phyloP scores from a whole-genome alignment of 2,888 invertebrate genomes.

The Apoderus coryli region DNA sequence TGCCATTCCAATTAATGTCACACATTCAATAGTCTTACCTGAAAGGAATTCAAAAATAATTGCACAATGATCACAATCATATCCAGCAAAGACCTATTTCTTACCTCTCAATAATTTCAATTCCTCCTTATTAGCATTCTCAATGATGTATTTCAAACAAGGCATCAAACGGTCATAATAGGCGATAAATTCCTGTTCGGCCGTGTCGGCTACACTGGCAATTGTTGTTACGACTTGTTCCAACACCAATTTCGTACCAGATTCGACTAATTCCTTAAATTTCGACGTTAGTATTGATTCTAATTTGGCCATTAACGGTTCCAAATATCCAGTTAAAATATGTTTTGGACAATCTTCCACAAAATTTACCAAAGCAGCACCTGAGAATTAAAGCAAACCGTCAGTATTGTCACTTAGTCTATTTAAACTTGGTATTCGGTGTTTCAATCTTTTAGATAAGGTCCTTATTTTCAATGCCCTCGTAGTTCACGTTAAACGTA shows the following conservation, averaged over 20 bases:
- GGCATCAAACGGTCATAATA: conserved; percentile 93
- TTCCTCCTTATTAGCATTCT: conserved; percentile 79
- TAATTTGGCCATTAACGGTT: conserved; percentile 80
- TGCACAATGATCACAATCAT: no score
- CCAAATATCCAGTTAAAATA: conserved; percentile 80
- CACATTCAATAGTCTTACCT: conserved; percentile 93
- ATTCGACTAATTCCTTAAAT: conserved; percentile 87
- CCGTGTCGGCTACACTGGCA: conserved; percentile 96
- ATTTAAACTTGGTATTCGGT: no score
- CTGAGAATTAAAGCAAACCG: no score
- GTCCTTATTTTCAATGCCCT: no score
- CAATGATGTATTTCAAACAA: conserved; percentile 91
- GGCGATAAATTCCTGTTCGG: conserved; percentile 86
- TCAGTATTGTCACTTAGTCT: no score
- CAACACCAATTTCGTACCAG: conserved; percentile 88
- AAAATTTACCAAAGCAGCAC: conserved; percentile 97
- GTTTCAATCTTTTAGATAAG: no score
- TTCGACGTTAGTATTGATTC: conserved; percentile 81
- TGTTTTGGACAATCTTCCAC: conserved; percentile 97
- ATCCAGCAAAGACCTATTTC: conserved; percentile 3
- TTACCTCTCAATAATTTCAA: conserved; percentile 76
- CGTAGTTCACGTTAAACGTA: no score
- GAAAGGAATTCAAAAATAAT: conserved; percentile 7
- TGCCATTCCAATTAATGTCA: conserved; percentile 88
- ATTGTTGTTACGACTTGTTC: conserved; percentile 99